Base-by-base conservation (phyloP, 2,888 invertebrate species). In the Agonopterix alstromeriana region DNA sequence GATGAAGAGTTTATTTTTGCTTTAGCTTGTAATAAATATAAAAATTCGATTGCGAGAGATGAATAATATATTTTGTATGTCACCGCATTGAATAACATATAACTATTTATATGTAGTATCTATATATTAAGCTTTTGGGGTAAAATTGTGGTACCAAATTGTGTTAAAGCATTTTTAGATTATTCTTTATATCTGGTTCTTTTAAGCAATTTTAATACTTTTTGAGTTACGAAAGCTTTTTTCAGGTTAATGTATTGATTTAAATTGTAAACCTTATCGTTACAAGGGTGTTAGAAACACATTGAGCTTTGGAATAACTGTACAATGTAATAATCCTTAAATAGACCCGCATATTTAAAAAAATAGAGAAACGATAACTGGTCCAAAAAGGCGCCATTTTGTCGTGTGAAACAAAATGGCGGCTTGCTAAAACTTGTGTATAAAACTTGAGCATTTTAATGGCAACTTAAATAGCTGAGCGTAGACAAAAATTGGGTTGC, bases 1-100 rank as follows among this genome's bases (percentile, higher is more conserved):
- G 74, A 27, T 27, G 27, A 79, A 85, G 82, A 86, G 74, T 78
- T 86, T 86, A 86, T 86, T 86, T 86, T 86, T 87, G 87, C 87
- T 86, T 85, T 82, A 78, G 86, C 87, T 84, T 83, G 61, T 82
- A 85, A 79, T 75, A 74, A 75, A 74, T 55, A 54, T 60, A 56
- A 60, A n/a, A 64, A 67, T 79, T 82, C 69, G 70, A 86, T 83
- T 83, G 85, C 85, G 69, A 77, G 79, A 79, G 74, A 82, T 68
- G 56, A 77, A 42, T 38, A 38, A 82, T 86, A 83, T 85, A 82
- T 84, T 86, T 85, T 83, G 80, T 86, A 84, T 71, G 66, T 76
- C 79, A 78, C 74, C 70, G 78, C 79, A 75, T 73, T 78, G 70
- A 65, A 67, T 75, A 69, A 46, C 42, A 50, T 50, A 47, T 27